These are phyloP conservation scores for Microtus oregoni DNA, from an alignment of 2,113 vertebrate genomes.

Conservation along the genomic window DNA sequence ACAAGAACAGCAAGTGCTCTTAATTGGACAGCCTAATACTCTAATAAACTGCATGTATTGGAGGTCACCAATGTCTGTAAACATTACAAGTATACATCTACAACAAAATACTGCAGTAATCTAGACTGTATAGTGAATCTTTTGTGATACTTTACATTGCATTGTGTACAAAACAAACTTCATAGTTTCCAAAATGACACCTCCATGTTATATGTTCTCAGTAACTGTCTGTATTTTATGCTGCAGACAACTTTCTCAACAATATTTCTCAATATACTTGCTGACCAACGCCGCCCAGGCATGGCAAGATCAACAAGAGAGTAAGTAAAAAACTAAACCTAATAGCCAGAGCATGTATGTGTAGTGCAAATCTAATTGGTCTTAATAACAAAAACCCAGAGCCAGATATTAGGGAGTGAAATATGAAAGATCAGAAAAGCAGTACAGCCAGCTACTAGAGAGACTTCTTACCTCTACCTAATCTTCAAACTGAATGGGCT, in stretches of 20 bases:
- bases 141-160: not conserved
- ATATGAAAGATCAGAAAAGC: too few relatives aligned
- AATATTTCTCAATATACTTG: not conserved
- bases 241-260: not conserved
- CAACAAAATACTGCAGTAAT: not conserved
- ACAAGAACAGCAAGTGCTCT: not conserved
- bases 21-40: not conserved
- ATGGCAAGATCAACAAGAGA: not conserved
- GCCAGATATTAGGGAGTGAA: too few relatives aligned
- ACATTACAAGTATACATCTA: not conserved
- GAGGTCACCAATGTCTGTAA: not conserved
- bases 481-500: too few relatives aligned
- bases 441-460: too few relatives aligned
- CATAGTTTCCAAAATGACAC: not conserved
- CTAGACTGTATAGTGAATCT: not conserved
- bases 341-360: not conserved
- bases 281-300: not conserved
- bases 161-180: not conserved
- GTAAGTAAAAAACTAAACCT: not conserved
- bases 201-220: not conserved
- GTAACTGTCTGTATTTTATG: not conserved
- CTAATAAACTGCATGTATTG: not conserved
- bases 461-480: too few relatives aligned
- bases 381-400: too few relatives aligned
- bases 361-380: too few relatives aligned